Percentiles rank a stretch among this genome's conserved stretches.
Conservation (phyloP, 2,888 invertebrate genomes). For the Machimus rusticus region DNA sequence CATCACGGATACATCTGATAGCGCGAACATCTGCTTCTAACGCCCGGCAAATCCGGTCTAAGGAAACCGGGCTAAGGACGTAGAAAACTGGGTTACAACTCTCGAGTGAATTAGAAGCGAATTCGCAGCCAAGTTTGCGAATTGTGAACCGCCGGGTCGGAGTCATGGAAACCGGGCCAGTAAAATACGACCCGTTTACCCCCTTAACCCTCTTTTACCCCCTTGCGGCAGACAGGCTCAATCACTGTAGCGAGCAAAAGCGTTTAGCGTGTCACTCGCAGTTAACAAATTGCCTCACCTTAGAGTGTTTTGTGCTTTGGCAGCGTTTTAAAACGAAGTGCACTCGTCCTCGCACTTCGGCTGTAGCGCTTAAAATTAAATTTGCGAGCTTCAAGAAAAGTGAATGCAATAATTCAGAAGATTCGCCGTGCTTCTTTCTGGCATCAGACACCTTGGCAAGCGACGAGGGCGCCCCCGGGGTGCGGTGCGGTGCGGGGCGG, state of each 20-base stretch:
- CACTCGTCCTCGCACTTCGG: background rate
- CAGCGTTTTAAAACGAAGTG: background rate
- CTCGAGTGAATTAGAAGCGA: background rate
- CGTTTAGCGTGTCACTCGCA: background rate
- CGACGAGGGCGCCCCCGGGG: background rate
- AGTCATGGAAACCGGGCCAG: background rate
- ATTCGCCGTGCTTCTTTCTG: background rate
- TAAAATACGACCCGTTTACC: background rate
- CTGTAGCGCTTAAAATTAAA: background rate
- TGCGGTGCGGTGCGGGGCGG: background rate
- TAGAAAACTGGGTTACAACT: background rate
- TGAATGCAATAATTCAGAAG: background rate
- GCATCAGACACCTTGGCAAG: background rate
- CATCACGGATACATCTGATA: background rate
- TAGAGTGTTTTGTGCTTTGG: background rate
- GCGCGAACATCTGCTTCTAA: slow-evolving; percentile 4
- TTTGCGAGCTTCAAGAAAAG: background rate
- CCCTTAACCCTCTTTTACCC: background rate
- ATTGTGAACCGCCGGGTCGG: background rate
- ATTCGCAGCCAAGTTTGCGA: background rate
- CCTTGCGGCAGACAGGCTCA: background rate
- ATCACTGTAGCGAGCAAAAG: background rate
- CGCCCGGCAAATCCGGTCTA: background rate
- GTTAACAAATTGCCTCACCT: background rate
- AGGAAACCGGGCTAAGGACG: background rate